Evolutionary conservation across 2,797 vertebrate species (phyloP).

Genomic region (Chiloscyllium punctatum): DNA sequence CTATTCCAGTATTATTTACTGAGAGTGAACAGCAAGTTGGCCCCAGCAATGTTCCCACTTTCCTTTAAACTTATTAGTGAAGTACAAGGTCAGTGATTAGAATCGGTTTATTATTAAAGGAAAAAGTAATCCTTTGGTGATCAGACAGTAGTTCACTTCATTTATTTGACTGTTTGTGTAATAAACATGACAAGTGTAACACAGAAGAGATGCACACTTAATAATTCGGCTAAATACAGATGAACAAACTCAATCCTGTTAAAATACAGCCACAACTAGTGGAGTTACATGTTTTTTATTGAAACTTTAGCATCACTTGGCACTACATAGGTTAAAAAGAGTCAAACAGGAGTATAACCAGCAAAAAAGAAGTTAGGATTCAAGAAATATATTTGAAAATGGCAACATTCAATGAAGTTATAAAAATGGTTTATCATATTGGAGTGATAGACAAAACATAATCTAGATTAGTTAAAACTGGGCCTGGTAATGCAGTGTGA

Average conservation of each 20-base stretch:
- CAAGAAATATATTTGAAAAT: neutral
- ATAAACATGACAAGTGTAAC: neutral
- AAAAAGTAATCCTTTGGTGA: neutral
- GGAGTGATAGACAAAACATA: neutral
- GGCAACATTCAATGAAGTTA: neutral
- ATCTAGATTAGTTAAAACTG: neutral
- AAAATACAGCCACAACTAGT: neutral
- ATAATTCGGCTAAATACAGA: neutral
- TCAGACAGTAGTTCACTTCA: neutral
- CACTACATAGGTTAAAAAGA: neutral
- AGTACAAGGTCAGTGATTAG: neutral
- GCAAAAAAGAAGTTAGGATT: neutral
- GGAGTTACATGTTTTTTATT: neutral
- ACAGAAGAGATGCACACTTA: neutral
- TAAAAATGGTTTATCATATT: neutral
- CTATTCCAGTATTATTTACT: neutral
- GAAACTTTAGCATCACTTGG: neutral
- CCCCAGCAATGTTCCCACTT: neutral
- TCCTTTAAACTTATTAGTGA: neutral
- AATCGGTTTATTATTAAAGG: neutral
- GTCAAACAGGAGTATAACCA: neutral
- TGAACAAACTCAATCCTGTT: neutral
- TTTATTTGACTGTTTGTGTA: neutral
- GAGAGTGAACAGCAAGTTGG: neutral
- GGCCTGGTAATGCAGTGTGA: neutral